phyloP scores from a whole-genome alignment of 1,140 invertebrate genomes.

The Cecropterus lyciades region DNA sequence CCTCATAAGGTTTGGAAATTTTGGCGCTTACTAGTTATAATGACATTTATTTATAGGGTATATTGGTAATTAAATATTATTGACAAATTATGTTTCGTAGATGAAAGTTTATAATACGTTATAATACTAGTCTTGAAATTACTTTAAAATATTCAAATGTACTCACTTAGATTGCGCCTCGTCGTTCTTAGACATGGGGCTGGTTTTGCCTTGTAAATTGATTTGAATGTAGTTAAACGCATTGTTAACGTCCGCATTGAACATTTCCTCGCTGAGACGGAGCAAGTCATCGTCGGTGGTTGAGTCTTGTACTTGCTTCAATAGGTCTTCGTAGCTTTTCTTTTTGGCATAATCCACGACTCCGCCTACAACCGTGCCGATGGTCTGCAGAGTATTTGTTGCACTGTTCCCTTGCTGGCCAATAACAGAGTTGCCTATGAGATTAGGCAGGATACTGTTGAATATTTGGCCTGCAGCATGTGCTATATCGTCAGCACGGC shows the following conservation, averaged over 20 bases:
- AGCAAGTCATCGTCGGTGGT: conserved; percentile 75
- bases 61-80: too few species aligned
- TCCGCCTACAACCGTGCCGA: conserved; percentile 75
- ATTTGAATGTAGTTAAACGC: conserved; percentile 76
- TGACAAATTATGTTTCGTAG: background rate
- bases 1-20: too few species aligned
- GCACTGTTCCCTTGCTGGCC: conserved; percentile 68
- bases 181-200: conserved; percentile 73
- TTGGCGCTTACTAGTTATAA: too few species aligned
- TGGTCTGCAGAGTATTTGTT: conserved; percentile 66
- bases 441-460: conserved; percentile 71
- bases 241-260: conserved; percentile 78
- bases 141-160: conserved; percentile 25
- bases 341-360: conserved; percentile 78
- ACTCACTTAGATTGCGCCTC: conserved; percentile 72
- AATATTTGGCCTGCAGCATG: conserved; percentile 77
- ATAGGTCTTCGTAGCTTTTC: conserved; percentile 76
- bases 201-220: conserved; percentile 78
- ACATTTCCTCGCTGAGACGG: conserved; percentile 76
- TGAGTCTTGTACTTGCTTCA: conserved; percentile 68
- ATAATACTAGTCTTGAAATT: background rate
- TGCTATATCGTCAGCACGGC: conserved; percentile 65
- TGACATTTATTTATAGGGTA: background rate
- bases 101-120: conserved; percentile 14
- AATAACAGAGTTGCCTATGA: conserved; percentile 66